Evolutionary conservation across 2,113 vertebrate genomes (phyloP).

Genomic region (Origma solitaria): DNA sequence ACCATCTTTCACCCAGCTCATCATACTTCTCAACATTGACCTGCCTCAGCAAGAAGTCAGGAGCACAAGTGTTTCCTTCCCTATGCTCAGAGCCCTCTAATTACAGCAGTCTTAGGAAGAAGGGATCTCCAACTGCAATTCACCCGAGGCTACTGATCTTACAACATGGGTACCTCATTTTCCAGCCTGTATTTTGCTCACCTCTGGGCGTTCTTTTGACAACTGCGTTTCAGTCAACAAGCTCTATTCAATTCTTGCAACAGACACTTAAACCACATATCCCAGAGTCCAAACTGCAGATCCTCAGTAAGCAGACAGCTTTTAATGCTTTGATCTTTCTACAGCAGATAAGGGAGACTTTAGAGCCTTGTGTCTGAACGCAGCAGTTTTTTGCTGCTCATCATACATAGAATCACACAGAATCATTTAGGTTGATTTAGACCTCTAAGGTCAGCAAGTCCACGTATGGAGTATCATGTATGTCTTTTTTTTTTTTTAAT

Average conservation of each 20-base stretch:
- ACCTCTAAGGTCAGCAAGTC: neutral
- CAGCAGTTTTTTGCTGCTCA: neutral
- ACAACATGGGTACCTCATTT: neutral
- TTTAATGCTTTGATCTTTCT: neutral
- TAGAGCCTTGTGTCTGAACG: neutral
- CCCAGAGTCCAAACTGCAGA: neutral
- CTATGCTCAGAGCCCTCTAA: neutral
- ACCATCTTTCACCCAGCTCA: neutral
- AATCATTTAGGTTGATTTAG: neutral
- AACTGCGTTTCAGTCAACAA: neutral
- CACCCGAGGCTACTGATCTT: slow-evolving; percentile 9
- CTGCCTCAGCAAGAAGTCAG: neutral
- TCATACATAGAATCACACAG: neutral
- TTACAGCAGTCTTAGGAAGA: neutral
- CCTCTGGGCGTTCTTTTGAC: rapidly evolving
- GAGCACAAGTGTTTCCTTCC: neutral
- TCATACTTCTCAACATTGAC: neutral
- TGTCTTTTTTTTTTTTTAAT: neutral
- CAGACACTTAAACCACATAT: neutral
- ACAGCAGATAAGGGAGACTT: neutral
- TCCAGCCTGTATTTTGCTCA: neutral
- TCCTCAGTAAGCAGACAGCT: neutral
- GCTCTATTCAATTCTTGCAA: neutral
- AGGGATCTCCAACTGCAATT: neutral
- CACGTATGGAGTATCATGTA: neutral